Evolutionary conservation across 2,888 invertebrate genomes (phyloP).

Genomic region (Mesorhabditis sp.): DNA sequence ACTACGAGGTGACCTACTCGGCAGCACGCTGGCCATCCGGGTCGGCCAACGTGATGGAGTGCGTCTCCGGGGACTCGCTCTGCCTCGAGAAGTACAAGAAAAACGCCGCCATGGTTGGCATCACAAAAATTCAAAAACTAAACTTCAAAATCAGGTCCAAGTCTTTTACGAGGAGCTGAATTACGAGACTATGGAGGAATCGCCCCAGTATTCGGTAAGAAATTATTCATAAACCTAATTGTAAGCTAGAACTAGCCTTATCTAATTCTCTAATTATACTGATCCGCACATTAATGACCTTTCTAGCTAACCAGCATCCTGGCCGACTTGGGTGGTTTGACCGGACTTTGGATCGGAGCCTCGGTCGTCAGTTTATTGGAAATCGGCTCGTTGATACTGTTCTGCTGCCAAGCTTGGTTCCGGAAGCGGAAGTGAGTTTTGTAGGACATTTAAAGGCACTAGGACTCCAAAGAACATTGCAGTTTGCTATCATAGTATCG

Average conservation of each 20-base stretch:
- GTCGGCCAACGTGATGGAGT: conserved; percentile 57
- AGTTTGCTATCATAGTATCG: too few species aligned
- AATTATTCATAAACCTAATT: not conserved
- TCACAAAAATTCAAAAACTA: not conserved
- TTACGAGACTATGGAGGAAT: conserved; percentile 55
- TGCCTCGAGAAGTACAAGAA: conserved; percentile 56
- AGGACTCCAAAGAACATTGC: not conserved
- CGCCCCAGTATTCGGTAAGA: conserved; percentile 50
- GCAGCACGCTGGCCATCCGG: conserved; percentile 58
- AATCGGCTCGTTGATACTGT: conserved; percentile 42
- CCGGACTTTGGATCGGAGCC: conserved; percentile 56
- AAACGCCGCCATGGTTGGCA: conserved; percentile 57
- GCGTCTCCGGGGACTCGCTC: conserved; percentile 48
- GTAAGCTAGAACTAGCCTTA: not conserved
- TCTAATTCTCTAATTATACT: not conserved
- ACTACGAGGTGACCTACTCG: conserved; percentile 57
- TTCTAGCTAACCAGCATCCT: conserved; percentile 41
- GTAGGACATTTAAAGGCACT: conserved; percentile 6
- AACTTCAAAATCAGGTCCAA: conserved; percentile 28
- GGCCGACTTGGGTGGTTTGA: conserved; percentile 56
- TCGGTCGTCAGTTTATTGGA: conserved; percentile 53
- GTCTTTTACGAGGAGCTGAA: conserved; percentile 58
- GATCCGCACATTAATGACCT: not conserved
- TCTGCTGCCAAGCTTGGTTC: conserved; percentile 37
- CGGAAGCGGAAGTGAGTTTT: conserved; percentile 23